Conservation (phyloP, 2,113 vertebrate genomes). For the Oreochromis niloticus region DNA sequence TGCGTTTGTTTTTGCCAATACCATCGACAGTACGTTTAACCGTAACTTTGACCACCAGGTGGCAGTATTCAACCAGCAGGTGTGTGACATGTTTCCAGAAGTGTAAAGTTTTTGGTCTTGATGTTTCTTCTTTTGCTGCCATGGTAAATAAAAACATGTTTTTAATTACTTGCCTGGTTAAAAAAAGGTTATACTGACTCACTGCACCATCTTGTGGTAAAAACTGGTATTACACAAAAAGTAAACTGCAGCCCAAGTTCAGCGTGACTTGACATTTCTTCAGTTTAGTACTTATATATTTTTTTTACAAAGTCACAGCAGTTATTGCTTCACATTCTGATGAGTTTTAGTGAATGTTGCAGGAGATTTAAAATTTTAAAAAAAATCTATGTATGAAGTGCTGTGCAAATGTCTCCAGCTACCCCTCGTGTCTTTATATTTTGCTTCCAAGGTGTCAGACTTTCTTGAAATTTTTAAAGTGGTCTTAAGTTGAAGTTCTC, state of each 20-base stretch:
- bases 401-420: background rate
- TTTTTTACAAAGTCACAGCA: background rate
- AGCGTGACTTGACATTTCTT: background rate
- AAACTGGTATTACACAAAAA: background rate
- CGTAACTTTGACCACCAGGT: background rate
- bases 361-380: background rate
- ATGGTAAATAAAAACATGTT: background rate
- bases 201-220: background rate
- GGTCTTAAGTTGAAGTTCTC: background rate
- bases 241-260: fast-evolving
- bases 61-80: background rate
- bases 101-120: background rate
- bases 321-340: background rate
- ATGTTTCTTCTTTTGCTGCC: background rate
- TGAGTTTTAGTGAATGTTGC: background rate
- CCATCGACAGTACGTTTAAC: background rate
- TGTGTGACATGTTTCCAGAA: background rate
- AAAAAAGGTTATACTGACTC: background rate
- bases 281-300: background rate
- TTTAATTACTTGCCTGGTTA: background rate
- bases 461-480: background rate
- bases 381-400: fast-evolving
- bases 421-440: background rate
- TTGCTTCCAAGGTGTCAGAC: background rate
- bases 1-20: background rate